Evolutionary conservation across 2,888 invertebrate species (phyloP).

Genomic region (Standfussiana lucernea): DNA sequence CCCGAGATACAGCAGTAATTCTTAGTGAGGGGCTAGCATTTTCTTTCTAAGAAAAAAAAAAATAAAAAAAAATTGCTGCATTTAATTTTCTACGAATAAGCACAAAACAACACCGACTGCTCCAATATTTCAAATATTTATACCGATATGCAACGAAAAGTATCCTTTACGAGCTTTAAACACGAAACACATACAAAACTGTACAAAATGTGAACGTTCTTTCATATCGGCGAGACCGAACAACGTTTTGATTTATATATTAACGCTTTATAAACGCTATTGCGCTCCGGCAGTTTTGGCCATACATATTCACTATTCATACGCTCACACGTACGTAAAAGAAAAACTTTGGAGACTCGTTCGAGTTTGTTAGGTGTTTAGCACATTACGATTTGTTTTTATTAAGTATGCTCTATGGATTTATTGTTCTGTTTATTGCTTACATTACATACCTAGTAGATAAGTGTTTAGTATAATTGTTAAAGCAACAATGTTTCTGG

Average conservation of each 20-base stretch:
- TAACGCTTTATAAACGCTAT: constrained; percentile 74
- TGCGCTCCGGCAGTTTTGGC: constrained; percentile 71
- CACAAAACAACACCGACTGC: neutral
- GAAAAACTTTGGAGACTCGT: constrained; percentile 66
- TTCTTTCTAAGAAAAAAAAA: no score
- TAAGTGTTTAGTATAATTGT: neutral
- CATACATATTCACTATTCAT: constrained; percentile 74
- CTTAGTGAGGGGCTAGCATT: no score
- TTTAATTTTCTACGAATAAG: neutral
- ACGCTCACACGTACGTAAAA: constrained; percentile 63
- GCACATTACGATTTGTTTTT: neutral
- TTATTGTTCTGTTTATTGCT: neutral
- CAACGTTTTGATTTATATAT: constrained; percentile 73
- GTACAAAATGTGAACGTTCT: constrained; percentile 53
- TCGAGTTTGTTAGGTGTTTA: neutral
- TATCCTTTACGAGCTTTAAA: constrained; percentile 1
- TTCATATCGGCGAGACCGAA: constrained; percentile 54
- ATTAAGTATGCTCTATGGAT: neutral
- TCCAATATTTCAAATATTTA: neutral
- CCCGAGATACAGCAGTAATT: no score
- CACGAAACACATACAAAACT: constrained; percentile 31
- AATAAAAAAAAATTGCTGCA: neutral
- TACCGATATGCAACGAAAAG: neutral
- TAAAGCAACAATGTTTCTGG: neutral
- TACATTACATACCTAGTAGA: neutral